These are phyloP conservation scores for Erannis defoliaria DNA, from an alignment of 2,888 invertebrate species.

Conservation along the genomic window DNA sequence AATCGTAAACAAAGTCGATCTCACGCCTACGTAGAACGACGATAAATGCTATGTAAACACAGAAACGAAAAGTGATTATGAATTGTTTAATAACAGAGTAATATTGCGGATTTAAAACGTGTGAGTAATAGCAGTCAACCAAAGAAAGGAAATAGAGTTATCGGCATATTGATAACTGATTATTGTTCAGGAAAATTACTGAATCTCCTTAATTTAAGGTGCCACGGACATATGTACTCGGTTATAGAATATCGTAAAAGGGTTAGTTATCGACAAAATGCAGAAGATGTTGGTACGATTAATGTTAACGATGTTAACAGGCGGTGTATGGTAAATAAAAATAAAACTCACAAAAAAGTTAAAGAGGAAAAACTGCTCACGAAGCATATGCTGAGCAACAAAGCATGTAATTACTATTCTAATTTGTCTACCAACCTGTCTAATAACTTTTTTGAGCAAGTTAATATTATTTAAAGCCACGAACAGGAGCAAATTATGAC, in stretches of 20 bases:
- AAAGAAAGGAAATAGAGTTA: background rate
- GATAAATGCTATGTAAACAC: constrained; percentile 48
- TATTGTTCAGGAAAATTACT: background rate
- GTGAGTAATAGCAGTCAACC: background rate
- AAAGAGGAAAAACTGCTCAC: too few species aligned
- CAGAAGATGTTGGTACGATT: too few species aligned
- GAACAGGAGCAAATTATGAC: constrained; percentile 6
- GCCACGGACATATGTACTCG: background rate
- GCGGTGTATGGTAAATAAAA: too few species aligned
- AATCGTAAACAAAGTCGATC: constrained; percentile 58
- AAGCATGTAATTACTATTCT: constrained; percentile 1
- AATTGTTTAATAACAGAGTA: constrained; percentile 14
- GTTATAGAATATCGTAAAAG: too few species aligned
- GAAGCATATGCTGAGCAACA: too few species aligned
- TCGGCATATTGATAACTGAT: background rate
- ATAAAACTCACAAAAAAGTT: too few species aligned
- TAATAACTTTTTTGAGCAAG: constrained; percentile 2
- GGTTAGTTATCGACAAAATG: too few species aligned
- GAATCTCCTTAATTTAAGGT: too few species aligned
- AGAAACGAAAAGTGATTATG: constrained; percentile 34
- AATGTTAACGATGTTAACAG: too few species aligned
- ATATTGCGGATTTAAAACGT: background rate
- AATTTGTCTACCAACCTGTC: background rate
- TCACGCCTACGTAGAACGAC: constrained; percentile 53
- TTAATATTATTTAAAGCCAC: constrained; percentile 7